A percentile compares a stretch with the other conserved stretches of the same genome.
These are phyloP conservation scores for Myiotriccus ornatus DNA, from an alignment of 2,797 vertebrate genomes.

Conservation along the genomic window DNA sequence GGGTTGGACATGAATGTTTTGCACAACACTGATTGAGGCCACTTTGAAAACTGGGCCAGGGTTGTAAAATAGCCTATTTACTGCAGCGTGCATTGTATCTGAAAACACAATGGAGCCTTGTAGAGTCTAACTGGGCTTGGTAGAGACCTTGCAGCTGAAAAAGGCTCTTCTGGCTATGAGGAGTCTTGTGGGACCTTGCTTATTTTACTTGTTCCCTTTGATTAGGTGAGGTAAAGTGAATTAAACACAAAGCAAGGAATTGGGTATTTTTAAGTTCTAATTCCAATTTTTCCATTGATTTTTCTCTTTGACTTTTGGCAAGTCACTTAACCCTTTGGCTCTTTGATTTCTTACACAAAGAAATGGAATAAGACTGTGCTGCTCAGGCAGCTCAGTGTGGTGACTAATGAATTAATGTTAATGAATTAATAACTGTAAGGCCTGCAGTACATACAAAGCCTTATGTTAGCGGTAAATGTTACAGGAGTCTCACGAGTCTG, in stretches of 20 bases:
- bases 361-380: background rate
- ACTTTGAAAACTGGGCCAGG: slow-evolving; percentile 61
- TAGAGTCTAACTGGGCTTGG: background rate
- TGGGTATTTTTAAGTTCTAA: background rate
- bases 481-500: background rate
- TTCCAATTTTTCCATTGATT: background rate
- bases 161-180: background rate
- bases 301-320: slow-evolving; percentile 13
- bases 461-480: background rate
- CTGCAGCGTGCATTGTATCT: slow-evolving; percentile 45
- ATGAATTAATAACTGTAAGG: slow-evolving; percentile 28
- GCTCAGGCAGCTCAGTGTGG: background rate
- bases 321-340: background rate
- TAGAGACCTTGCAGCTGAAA: slow-evolving; percentile 10
- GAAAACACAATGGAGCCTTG: slow-evolving; percentile 41
- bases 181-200: background rate
- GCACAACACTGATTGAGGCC: slow-evolving; percentile 60
- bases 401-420: slow-evolving; percentile 9
- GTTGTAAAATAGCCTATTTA: slow-evolving; percentile 62
- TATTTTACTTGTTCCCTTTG: slow-evolving; percentile 22
- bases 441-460: background rate
- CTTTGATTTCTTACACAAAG: slow-evolving; percentile 18
- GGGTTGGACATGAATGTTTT: slow-evolving; percentile 62
- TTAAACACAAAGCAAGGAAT: background rate
- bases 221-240: background rate